Percentiles rank a stretch among this genome's conserved stretches.
Evolutionary conservation across 2,888 invertebrate species (phyloP).

Genomic region (Sympetrum striolatum): DNA sequence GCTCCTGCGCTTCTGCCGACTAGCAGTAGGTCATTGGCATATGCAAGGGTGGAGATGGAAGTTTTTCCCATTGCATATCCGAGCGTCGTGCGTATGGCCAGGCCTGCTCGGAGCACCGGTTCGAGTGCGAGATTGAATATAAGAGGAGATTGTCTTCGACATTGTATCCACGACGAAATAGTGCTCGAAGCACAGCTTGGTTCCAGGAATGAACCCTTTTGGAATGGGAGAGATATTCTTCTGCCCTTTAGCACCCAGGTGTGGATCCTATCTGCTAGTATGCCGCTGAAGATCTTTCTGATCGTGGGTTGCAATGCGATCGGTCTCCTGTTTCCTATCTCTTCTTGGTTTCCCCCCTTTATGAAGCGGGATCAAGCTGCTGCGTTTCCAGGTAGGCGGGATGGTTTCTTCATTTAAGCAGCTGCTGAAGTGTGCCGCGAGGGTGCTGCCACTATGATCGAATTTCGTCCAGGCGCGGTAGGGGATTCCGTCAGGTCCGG

Average conservation of each 20-base stretch:
- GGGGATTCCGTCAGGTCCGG: constrained; percentile 51
- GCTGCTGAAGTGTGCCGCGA: neutral
- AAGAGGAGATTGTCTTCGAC: constrained; percentile 53
- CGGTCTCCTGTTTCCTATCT: constrained; percentile 51
- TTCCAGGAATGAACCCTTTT: constrained; percentile 56
- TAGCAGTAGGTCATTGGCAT: constrained; percentile 52
- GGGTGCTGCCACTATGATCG: constrained; percentile 46
- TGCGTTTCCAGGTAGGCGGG: constrained; percentile 47
- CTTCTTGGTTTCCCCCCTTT: constrained; percentile 49
- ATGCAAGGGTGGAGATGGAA: constrained; percentile 45
- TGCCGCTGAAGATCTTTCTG: neutral
- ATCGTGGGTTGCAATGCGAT: constrained; percentile 49
- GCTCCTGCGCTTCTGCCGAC: constrained; percentile 42
- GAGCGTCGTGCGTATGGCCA: neutral
- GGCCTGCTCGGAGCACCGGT: constrained; percentile 49
- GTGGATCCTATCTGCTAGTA: constrained; percentile 50
- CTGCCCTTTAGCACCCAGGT: constrained; percentile 47
- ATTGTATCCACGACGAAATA: constrained; percentile 55
- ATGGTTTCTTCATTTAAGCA: neutral
- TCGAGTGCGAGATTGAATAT: constrained; percentile 55
- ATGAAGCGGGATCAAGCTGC: constrained; percentile 49
- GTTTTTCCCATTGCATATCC: constrained; percentile 36
- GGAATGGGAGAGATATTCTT: too few relatives aligned
- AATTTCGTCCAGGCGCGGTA: constrained; percentile 47
- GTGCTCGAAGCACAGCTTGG: constrained; percentile 55